A percentile compares a stretch with the other conserved stretches of the same genome.
phyloP scores from a whole-genome alignment of 2,797 vertebrate genomes.

The Prionace glauca region DNA sequence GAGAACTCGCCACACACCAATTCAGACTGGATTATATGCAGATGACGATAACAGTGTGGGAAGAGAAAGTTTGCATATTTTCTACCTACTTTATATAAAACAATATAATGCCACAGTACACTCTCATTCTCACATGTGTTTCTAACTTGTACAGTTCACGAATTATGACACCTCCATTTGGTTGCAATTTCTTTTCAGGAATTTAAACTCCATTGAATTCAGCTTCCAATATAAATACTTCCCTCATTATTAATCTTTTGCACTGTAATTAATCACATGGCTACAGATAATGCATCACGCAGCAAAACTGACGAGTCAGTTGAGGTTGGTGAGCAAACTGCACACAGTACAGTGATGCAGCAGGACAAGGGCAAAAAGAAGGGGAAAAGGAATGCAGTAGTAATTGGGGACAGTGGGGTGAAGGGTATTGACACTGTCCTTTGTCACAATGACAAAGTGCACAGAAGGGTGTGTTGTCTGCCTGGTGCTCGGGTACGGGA shows the following conservation, averaged over 20 bases:
- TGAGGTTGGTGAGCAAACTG: no score
- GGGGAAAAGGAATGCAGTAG: no score
- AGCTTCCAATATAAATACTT: constrained; percentile 9
- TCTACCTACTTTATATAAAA: not conserved
- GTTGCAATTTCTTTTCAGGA: not conserved
- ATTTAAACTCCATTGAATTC: not conserved
- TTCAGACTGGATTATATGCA: not conserved
- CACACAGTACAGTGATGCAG: no score
- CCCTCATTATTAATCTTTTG: not conserved
- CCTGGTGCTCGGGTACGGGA: no score
- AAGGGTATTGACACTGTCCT: no score
- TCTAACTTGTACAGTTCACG: not conserved
- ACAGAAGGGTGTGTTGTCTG: no score
- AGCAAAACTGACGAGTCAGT: no score
- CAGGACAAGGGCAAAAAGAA: no score
- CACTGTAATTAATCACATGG: constrained; percentile 1
- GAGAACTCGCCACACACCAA: no score
- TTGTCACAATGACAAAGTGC: no score
- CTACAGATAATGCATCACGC: not conserved
- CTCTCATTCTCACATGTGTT: not conserved
- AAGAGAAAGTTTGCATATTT: not conserved
- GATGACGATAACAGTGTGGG: not conserved
- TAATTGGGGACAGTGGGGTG: no score
- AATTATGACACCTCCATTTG: not conserved
- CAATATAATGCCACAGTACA: not conserved